Evolutionary conservation across 2,797 vertebrate species (phyloP).

Genomic region (Melopsittacus undulatus): DNA sequence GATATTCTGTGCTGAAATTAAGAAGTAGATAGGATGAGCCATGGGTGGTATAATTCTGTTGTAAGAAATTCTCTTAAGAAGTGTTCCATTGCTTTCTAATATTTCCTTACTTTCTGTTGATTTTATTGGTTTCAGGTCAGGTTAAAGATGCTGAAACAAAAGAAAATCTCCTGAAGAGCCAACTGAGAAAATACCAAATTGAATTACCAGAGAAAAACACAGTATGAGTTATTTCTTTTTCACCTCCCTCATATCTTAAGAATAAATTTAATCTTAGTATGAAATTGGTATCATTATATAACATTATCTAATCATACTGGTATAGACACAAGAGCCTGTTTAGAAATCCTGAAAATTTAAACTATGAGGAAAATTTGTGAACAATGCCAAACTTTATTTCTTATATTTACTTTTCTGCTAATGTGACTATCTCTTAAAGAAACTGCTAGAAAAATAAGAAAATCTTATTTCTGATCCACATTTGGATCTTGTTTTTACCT

Average conservation of each 20-base stretch:
- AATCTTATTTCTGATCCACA: not conserved
- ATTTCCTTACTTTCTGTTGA: not conserved
- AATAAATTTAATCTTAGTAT: not conserved
- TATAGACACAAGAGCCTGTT: not conserved
- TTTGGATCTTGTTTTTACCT: not conserved
- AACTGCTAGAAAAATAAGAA: not conserved
- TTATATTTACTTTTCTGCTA: not conserved
- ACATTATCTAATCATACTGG: not conserved
- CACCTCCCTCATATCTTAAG: not conserved
- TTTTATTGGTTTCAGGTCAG: constrained; percentile 73
- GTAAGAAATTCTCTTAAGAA: not conserved
- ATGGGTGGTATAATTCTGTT: not conserved
- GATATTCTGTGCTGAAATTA: not conserved
- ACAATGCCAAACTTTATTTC: not conserved
- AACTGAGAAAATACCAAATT: constrained; percentile 75
- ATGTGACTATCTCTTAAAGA: not conserved
- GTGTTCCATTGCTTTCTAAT: not conserved
- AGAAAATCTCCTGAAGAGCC: constrained; percentile 68
- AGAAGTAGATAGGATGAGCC: not conserved
- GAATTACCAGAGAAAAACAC: constrained; percentile 50
- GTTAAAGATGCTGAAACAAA: constrained; percentile 71
- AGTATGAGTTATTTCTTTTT: constrained; percentile 71
- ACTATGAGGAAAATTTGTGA: not conserved
- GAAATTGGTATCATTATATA: not conserved
- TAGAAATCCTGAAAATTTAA: not conserved